phyloP scores from a whole-genome alignment of 2,113 vertebrate species.

The Xenopus tropicalis region DNA sequence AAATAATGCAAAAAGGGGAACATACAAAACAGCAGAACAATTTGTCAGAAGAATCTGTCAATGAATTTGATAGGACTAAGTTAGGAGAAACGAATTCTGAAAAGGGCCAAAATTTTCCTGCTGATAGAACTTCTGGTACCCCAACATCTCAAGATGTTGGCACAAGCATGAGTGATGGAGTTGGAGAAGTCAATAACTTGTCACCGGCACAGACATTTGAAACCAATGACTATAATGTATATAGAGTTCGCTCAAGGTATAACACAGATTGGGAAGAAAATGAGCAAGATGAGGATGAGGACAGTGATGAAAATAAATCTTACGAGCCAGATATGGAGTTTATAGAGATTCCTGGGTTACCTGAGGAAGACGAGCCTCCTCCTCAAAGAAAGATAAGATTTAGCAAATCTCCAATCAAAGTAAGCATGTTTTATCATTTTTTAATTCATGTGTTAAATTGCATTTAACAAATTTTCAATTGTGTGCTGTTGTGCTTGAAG shows the following conservation, averaged over 20 bases:
- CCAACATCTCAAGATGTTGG: constrained; percentile 54
- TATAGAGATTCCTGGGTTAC: constrained; percentile 84
- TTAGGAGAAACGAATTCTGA: constrained; percentile 47
- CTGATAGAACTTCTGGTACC: constrained; percentile 49
- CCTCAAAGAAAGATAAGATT: constrained; percentile 87
- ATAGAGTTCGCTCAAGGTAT: constrained; percentile 72
- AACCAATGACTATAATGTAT: constrained; percentile 81
- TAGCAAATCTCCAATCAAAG: constrained; percentile 89
- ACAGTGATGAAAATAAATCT: constrained; percentile 81
- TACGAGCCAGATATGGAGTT: constrained; percentile 86
- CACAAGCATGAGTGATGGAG: constrained; percentile 50
- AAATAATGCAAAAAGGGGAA: constrained; percentile 49
- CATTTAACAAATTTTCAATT: too few relatives aligned
- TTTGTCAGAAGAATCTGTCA: constrained; percentile 42
- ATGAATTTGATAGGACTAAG: constrained; percentile 45
- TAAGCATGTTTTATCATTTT: constrained; percentile 58
- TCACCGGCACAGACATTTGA: constrained; percentile 66
- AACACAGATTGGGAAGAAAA: constrained; percentile 90
- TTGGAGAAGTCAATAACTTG: constrained; percentile 54
- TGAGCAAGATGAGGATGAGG: constrained; percentile 86
- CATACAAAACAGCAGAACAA: constrained; percentile 51
- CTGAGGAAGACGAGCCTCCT: constrained; percentile 85
- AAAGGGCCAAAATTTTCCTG: constrained; percentile 48
- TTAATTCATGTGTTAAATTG: background rate
- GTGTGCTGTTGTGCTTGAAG: too few relatives aligned